Conservation (phyloP, 2,113 vertebrate species). For the Pan paniscus region DNA sequence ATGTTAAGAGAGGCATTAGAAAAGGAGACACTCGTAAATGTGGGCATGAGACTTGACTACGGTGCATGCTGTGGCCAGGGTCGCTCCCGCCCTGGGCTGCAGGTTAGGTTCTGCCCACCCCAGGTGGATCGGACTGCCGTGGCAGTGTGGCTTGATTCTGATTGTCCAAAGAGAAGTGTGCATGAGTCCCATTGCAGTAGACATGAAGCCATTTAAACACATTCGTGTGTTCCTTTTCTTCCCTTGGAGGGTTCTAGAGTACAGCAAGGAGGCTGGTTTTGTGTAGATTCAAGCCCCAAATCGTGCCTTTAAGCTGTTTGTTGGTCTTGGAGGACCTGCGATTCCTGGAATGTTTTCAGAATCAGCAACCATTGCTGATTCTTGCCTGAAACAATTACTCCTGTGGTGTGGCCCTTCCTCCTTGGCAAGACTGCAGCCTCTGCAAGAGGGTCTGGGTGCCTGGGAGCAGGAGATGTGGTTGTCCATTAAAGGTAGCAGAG, state of each 20-base stretch:
- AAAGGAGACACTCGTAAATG: not conserved
- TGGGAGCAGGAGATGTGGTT: not conserved
- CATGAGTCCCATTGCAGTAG: not conserved
- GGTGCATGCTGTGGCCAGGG: not conserved
- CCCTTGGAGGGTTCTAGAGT: not conserved
- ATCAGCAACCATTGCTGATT: not conserved
- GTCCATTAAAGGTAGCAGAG: not conserved
- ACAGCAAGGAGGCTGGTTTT: not conserved
- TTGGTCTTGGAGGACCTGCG: not conserved
- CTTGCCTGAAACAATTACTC: not conserved
- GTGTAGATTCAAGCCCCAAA: not conserved
- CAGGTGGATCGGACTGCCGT: accelerated
- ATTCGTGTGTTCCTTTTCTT: not conserved
- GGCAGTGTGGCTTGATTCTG: not conserved
- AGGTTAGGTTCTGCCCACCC: too few relatives aligned
- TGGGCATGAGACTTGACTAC: not conserved
- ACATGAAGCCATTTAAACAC: not conserved
- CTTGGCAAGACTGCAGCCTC: not conserved
- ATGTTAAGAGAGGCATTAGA: not conserved
- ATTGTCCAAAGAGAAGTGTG: not conserved
- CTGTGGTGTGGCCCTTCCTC: not conserved
- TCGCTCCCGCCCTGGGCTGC: not conserved
- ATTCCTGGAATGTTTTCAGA: not conserved
- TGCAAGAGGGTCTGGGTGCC: not conserved
- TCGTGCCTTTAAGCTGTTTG: not conserved